phyloP scores from a whole-genome alignment of 2,113 vertebrate genomes.

The Cryptotis parvus region DNA sequence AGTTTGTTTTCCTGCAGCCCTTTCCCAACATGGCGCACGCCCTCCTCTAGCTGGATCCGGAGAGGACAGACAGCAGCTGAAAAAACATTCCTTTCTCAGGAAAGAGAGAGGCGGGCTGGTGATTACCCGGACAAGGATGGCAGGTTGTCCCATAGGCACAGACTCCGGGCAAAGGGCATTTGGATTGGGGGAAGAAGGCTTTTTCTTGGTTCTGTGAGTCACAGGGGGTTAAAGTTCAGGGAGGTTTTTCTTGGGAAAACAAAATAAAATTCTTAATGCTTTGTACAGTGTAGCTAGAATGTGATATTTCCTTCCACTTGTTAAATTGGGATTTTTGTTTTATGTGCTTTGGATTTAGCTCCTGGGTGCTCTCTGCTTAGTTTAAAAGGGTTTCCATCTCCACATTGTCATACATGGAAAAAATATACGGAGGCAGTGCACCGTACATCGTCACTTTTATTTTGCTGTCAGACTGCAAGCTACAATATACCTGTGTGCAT shows the following conservation, averaged over 20 bases:
- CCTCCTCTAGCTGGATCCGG: constrained; percentile 45
- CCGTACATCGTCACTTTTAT: constrained; percentile 58
- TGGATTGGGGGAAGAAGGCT: constrained; percentile 15
- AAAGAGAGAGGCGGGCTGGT: background rate
- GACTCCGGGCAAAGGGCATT: constrained; percentile 36
- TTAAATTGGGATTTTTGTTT: constrained; percentile 80
- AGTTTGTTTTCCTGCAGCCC: constrained; percentile 70
- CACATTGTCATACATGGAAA: constrained; percentile 72
- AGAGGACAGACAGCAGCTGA: constrained; percentile 54
- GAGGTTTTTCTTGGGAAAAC: constrained; percentile 71
- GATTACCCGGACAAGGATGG: constrained; percentile 3
- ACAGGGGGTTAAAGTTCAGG: constrained; percentile 61
- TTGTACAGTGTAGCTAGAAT: constrained; percentile 53
- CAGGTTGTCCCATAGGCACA: background rate
- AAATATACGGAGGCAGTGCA: constrained; percentile 63
- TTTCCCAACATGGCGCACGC: background rate
- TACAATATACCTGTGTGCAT: constrained; percentile 62
- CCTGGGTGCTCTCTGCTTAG: constrained; percentile 79
- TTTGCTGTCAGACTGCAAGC: constrained; percentile 68
- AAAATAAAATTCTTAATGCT: constrained; percentile 66
- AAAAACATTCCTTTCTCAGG: constrained; percentile 68
- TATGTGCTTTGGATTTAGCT: constrained; percentile 80
- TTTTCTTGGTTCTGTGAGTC: constrained; percentile 50
- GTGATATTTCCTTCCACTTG: constrained; percentile 75
- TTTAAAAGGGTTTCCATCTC: constrained; percentile 81